Conservation (phyloP, 2,888 invertebrate genomes). For the Saturnia pavonia region DNA sequence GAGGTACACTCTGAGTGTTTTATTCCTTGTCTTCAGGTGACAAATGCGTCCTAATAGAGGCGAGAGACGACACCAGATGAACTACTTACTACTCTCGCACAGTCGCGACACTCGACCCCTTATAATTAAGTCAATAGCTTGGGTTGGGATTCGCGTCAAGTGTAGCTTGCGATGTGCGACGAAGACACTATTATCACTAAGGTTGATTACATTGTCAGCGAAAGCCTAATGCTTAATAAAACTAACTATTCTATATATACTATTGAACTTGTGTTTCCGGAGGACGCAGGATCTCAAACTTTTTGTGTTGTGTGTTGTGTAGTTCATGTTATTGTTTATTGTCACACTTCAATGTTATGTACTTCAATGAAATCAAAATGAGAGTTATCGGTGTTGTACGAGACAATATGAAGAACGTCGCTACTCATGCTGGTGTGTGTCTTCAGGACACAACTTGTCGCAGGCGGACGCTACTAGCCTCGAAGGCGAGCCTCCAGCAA, state of each 20-base stretch:
- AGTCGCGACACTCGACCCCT: slow-evolving; percentile 74
- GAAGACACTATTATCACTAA: slow-evolving; percentile 76
- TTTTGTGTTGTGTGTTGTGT: slow-evolving; percentile 78
- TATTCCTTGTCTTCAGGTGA: slow-evolving; percentile 89
- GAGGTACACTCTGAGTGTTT: slow-evolving; percentile 80
- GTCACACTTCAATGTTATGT: slow-evolving; percentile 59
- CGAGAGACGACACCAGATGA: slow-evolving; percentile 85
- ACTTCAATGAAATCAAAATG: slow-evolving; percentile 47
- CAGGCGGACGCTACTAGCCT: slow-evolving; percentile 93
- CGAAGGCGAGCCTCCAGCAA: slow-evolving; percentile 88
- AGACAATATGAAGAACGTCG: slow-evolving; percentile 60
- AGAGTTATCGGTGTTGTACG: slow-evolving; percentile 48
- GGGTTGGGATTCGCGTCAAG: slow-evolving; percentile 76
- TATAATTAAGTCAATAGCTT: slow-evolving; percentile 65
- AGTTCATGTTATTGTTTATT: slow-evolving; percentile 72
- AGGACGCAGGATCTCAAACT: slow-evolving; percentile 75
- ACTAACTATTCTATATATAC: slow-evolving; percentile 72
- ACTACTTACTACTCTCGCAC: slow-evolving; percentile 77
- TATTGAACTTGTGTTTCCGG: slow-evolving; percentile 77
- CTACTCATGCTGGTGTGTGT: slow-evolving; percentile 78
- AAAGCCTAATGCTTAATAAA: slow-evolving; percentile 81
- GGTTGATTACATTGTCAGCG: slow-evolving; percentile 79
- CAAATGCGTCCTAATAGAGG: slow-evolving; percentile 90
- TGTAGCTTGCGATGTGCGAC: slow-evolving; percentile 80
- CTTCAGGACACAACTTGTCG: slow-evolving; percentile 94